Conservation (phyloP, 2,113 vertebrate genomes). For the Hemichromis elongatus region DNA sequence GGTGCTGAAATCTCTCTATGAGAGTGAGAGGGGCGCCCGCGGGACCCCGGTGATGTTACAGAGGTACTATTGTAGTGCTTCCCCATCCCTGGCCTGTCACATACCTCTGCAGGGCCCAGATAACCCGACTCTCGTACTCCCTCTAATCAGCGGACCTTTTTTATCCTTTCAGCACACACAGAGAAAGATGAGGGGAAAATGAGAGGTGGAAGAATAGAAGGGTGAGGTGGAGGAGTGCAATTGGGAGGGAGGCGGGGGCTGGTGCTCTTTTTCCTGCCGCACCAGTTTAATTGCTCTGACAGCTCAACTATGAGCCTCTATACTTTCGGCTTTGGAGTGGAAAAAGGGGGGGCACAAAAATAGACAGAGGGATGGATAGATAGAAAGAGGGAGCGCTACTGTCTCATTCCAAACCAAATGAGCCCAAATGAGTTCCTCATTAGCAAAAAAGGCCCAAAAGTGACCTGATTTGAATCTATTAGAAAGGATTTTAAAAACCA, state of each 20-base stretch:
- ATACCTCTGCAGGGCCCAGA: conserved; percentile 55
- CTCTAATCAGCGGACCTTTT: conserved; percentile 53
- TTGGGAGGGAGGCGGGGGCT: background rate
- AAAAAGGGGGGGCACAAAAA: background rate
- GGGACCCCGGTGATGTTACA: conserved; percentile 42
- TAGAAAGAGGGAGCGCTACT: background rate
- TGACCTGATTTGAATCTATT: conserved; percentile 25
- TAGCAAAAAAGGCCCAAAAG: conserved; percentile 29
- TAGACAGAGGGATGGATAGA: background rate
- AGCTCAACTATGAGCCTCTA: conserved; percentile 48
- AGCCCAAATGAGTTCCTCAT: conserved; percentile 43
- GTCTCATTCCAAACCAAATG: conserved; percentile 22
- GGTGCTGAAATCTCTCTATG: background rate
- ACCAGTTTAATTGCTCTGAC: conserved; percentile 57
- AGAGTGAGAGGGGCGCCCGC: background rate
- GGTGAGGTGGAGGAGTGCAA: background rate
- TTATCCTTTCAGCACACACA: conserved; percentile 51
- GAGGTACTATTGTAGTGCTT: conserved; percentile 57
- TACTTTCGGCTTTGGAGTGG: conserved; percentile 8
- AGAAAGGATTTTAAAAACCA: background rate
- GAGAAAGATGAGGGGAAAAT: conserved; percentile 18
- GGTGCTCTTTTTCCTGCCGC: conserved; percentile 44
- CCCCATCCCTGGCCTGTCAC: conserved; percentile 47
- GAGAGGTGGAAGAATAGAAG: conserved; percentile 11
- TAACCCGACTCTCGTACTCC: conserved; percentile 14